A percentile compares a stretch with the other conserved stretches of the same genome.
phyloP scores from a whole-genome alignment of 2,797 vertebrate genomes.

The Enteromius afrohamiltoni region DNA sequence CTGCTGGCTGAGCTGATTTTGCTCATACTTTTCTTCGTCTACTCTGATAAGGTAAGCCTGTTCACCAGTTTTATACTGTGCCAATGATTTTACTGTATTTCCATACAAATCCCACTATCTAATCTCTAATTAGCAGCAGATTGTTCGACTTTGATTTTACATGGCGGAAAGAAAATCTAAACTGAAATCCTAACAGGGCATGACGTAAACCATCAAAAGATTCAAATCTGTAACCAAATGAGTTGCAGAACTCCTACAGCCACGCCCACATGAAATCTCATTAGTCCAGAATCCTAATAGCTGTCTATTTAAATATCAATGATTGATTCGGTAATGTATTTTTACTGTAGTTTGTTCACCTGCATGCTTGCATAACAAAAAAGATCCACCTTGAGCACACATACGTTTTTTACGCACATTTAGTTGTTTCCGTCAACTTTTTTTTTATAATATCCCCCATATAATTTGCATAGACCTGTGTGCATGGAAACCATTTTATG shows the following conservation, averaged over 20 bases:
- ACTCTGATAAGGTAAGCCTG: slow-evolving; percentile 93
- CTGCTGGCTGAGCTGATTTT: slow-evolving; percentile 94
- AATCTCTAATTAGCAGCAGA: not conserved
- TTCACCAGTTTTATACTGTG: not conserved
- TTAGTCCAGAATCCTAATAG: not conserved
- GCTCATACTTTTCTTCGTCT: slow-evolving; percentile 96
- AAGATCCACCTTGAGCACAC: not conserved
- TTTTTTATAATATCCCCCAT: not conserved
- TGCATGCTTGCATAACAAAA: not conserved
- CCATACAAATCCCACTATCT: slow-evolving; percentile 7
- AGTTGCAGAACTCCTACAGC: not conserved
- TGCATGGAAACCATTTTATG: not conserved
- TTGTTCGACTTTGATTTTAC: slow-evolving; percentile 4
- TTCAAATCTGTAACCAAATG: not conserved
- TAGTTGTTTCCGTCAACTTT: not conserved
- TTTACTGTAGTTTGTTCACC: not conserved
- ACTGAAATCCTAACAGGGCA: not conserved
- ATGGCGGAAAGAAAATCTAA: not conserved
- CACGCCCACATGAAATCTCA: not conserved
- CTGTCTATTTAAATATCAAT: not conserved
- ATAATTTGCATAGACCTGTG: not conserved
- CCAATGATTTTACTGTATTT: slow-evolving; percentile 2
- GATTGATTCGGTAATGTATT: not conserved
- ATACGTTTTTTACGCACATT: not conserved
- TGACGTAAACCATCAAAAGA: not conserved